Evolutionary conservation across 1,140 invertebrate genomes (phyloP).

Genomic region (Saccostrea echinata): DNA sequence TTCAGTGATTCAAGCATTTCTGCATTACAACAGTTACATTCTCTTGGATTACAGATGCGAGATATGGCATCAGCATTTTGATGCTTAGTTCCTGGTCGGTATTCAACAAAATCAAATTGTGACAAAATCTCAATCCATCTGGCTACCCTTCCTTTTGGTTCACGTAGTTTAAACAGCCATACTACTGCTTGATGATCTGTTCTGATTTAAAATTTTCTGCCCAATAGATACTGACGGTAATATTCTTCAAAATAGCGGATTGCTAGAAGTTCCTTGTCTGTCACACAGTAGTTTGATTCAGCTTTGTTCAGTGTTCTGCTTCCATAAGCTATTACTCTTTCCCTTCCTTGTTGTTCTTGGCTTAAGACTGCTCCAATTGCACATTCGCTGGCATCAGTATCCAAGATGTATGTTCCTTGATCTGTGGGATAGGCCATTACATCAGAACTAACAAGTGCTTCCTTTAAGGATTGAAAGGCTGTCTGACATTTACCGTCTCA

Average conservation of each 20-base stretch:
- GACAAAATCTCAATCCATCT: conserved; percentile 67
- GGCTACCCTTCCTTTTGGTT: conserved; percentile 59
- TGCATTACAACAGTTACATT: conserved; percentile 12
- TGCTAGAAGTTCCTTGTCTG: conserved; percentile 64
- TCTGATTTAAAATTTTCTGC: conserved; percentile 56
- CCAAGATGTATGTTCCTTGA: conserved; percentile 59
- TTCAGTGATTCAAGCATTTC: conserved; percentile 38
- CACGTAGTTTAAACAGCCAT: conserved; percentile 59
- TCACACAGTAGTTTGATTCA: conserved; percentile 80
- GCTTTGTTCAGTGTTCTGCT: no score
- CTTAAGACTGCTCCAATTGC: no score
- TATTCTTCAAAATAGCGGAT: conserved; percentile 53
- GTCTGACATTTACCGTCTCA: conserved; percentile 56
- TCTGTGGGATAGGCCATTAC: conserved; percentile 56
- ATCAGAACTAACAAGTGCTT: conserved; percentile 52
- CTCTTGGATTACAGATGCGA: conserved; percentile 40
- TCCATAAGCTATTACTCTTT: no score
- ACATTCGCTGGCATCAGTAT: conserved; percentile 65
- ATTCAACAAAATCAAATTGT: conserved; percentile 65
- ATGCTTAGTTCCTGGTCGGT: conserved; percentile 65
- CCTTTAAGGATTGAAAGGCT: conserved; percentile 61
- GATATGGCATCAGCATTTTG: conserved; percentile 68
- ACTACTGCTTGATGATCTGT: conserved; percentile 66
- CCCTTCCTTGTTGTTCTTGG: no score
- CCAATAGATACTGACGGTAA: conserved; percentile 63